Base-by-base conservation (phyloP, 2,888 invertebrate species). In the Xestia xanthographa region DNA sequence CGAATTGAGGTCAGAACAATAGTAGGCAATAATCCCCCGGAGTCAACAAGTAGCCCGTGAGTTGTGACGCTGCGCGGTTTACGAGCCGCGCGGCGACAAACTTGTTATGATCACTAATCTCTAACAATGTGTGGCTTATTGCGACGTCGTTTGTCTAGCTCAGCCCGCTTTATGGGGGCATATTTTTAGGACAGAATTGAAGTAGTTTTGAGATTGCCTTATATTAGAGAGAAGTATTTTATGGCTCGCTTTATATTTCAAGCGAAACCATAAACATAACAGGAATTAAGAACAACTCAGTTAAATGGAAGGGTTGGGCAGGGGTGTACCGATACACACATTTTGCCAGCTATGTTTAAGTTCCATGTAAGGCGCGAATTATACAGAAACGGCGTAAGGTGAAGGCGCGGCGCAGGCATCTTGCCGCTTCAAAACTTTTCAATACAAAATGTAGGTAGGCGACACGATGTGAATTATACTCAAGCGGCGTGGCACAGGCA, bases 71-170 rank as follows among this genome's bases (percentile, higher is more conserved):
- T 26, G 84, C 63, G 62, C 48, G 63, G 69, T 70, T 75, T 80
- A 83, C 70, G 81, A 84, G 84, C 48, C 71, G 48, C 50, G 58
- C 62, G 80, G 50, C 68, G 70, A 71, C 81, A 56, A 80, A 80
- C 72, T 70, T 75, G 82, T 75, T 84, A 75, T 80, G 84, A 70
- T 43, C 75, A 29, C 84, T 84, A 83, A 83, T 81, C 75, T 68
- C 38, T 43, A 66, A 70, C 76, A 73, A 73, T 76, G 72, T 72
- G 85, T 56, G 63, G 63, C 70, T 83, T 65, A 56, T 72, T n/a
- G 50, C 29, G 53, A 50, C 26, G 41, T 45, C 48, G 43, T 53
- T 65, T 60, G 60, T 84, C 50, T 80, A 58, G 58, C 68, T 63
- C 63, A 53, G 34, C 48, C n/a, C 26, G 26, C n/a, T 69, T 81